Base-by-base conservation (phyloP, 1,140 invertebrate genomes). In the Halictus rubicundus region DNA sequence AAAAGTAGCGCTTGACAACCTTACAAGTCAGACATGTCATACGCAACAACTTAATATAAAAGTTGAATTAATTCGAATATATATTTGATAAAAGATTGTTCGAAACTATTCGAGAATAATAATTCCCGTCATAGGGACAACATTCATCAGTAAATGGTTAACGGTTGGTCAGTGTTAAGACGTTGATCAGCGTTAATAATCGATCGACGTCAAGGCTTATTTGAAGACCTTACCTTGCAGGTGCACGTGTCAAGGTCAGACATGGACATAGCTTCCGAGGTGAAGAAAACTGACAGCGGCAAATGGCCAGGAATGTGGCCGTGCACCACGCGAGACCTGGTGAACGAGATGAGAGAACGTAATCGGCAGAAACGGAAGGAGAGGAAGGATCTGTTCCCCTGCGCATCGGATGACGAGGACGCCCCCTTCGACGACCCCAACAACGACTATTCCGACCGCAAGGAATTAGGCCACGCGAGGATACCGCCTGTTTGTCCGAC, bases 381-480 rank as follows among this genome's bases (percentile, higher is more conserved):
- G 46, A 39, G 72, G 37, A 81, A 65, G 12, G 81, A 86, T 9
- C 8, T 82, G 12, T 84, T 87, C 6, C 88, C 88, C 0, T 90
- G 89, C 65, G 84, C 90, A 9, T 19, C 68, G 0, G 75, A 69
- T 2, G 73, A 82, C 1, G 60, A 77, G 1, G 32, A 63, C 8
- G 54, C 81, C 3, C n/a, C 23, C 0, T 65, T 57, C 21, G 63
- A 65, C 0, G 57, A 63, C 6, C 39, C 65, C 5, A 19, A 21
- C 2, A 68, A 61, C 0, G 88, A 92, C 66, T 86, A 86, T 25
- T 84, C 89, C 2, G 46, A 71, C 79, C 77, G 73, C 19, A 91
- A 89, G 54, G 91, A 91, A 65, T 71, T 92, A 25, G 88, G 88
- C 12, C 89, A 90, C 61, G 89, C 87, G 1, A 83, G 88, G 57